Base-by-base conservation (phyloP, 2,888 invertebrate genomes). In the Andrena chrysosceles region DNA sequence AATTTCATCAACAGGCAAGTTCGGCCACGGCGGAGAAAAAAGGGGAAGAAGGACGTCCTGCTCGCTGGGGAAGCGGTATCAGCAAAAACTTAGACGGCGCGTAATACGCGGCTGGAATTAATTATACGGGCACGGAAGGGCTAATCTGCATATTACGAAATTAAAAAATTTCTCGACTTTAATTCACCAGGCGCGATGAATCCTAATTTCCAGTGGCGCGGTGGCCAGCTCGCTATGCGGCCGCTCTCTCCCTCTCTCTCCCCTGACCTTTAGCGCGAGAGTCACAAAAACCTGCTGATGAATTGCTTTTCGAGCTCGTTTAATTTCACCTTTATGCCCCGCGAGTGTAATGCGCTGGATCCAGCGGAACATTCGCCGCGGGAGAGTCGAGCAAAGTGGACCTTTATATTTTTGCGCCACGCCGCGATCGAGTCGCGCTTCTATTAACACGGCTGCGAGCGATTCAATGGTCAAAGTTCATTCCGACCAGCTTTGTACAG, bases 91-190 rank as follows among this genome's bases (percentile, higher is more conserved):
- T 72, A 79, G 79, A 78, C 79, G 77, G 42, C 85, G 85, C 82
- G 87, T 89, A 83, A 89, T 84, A 83, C 84, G 83, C 89, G 84
- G 73, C 81, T 54, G 86, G 87, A 91, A 91, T 91, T 91, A 91
- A 91, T 91, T 91, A 91, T 88, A 84, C 83, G 10, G 85, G 84
- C 77, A 77, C 76, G 68, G 33, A 59, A 70, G 60, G 81, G 85
- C 89, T 87, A 87, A 91, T 91, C 89, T 91, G 89, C 91, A 91
- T 91, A 89, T 91, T 88, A 89, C 86, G 87, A 89, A 91, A 91
- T 91, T 90, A 89, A 90, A 91, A 89, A 87, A 81, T 89, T 90
- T 85, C 89, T 77, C 88, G 69, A 85, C 85, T 89, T 87, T 87
- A 91, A 91, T 91, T 88, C 85, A 85, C 68, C 83, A 81, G 81